Conservation (phyloP, 2,797 vertebrate genomes). For the Gallinago stenura region DNA sequence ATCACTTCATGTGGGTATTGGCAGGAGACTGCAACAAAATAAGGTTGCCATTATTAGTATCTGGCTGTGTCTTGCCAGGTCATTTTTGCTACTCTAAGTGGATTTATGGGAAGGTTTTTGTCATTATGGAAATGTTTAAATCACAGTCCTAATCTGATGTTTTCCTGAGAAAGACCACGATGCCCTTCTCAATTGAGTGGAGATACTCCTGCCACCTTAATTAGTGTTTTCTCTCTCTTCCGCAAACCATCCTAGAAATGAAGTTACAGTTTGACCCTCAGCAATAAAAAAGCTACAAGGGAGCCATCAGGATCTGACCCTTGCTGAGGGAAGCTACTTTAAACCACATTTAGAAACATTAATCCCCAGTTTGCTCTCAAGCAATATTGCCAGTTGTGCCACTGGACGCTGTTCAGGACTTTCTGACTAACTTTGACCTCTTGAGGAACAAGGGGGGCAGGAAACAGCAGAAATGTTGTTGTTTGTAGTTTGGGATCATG, state of each 20-base stretch:
- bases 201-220: background rate
- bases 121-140: background rate
- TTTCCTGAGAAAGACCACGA: background rate
- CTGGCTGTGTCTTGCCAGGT: background rate
- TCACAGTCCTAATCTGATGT: background rate
- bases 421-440: background rate
- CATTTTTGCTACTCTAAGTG: background rate
- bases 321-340: background rate
- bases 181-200: background rate
- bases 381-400: background rate
- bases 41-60: background rate
- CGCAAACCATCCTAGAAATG: background rate
- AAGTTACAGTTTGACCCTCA: background rate
- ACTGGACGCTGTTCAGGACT: background rate
- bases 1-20: background rate
- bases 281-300: background rate
- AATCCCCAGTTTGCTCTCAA: background rate
- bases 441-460: background rate
- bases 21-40: background rate
- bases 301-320: background rate
- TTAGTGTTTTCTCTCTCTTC: background rate
- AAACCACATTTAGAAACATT: background rate
- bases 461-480: background rate
- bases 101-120: background rate
- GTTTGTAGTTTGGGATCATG: background rate